Conservation (phyloP, 2,797 vertebrate species). For the Melanotaenia nigrans region DNA sequence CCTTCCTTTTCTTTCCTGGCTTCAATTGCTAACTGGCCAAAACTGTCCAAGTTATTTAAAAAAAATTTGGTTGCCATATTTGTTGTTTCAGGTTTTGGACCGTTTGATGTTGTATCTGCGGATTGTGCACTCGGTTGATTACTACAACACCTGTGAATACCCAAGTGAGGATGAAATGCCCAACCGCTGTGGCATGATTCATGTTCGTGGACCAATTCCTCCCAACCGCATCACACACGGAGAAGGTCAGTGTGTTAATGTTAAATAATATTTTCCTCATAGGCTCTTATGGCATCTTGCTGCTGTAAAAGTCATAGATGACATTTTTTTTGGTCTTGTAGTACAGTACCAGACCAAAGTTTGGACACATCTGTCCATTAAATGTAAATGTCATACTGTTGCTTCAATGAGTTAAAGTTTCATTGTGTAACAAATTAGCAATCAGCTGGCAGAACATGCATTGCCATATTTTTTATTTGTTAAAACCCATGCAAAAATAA, state of each 20-base stretch:
- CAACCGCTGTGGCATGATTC: conserved; percentile 94
- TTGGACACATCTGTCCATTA: not conserved
- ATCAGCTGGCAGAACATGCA: not conserved
- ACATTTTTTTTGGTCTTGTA: not conserved
- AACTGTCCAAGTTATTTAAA: not conserved
- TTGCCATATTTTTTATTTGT: not conserved
- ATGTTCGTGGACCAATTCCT: conserved; percentile 91
- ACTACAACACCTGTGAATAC: conserved; percentile 94
- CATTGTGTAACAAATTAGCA: not conserved
- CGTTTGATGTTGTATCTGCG: conserved; percentile 91
- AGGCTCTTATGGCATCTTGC: not conserved
- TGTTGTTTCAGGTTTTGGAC: conserved; percentile 87
- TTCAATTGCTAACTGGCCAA: not conserved
- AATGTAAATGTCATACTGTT: not conserved
- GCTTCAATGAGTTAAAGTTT: not conserved
- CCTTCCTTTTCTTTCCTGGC: not conserved
- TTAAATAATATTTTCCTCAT: not conserved
- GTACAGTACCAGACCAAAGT: too few species aligned
- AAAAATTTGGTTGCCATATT: not conserved
- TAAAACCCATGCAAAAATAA: not conserved
- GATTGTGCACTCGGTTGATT: conserved; percentile 93
- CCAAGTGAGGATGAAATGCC: conserved; percentile 97
- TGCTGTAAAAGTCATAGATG: not conserved
- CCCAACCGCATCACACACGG: conserved; percentile 91
- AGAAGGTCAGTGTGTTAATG: conserved; percentile 80